Percentiles rank a stretch among this genome's conserved stretches.
These are phyloP conservation scores for Aurelia sp. DNA, from an alignment of 30 jellyfish, hydroid and myxozoan genomes.

Conservation along the genomic window DNA sequence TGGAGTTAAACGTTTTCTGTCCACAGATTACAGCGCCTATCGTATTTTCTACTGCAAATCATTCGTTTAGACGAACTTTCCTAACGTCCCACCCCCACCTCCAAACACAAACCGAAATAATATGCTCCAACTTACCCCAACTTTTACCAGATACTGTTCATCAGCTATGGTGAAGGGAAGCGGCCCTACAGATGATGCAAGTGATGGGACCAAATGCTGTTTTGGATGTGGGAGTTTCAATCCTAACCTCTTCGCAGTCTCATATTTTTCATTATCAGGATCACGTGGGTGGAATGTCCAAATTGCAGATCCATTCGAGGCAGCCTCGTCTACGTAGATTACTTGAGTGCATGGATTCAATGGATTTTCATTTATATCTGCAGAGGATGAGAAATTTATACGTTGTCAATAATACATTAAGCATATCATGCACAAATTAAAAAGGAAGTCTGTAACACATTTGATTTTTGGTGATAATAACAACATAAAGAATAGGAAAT, in stretches of 20 bases:
- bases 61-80: not conserved
- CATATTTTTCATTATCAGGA: constrained; percentile 78
- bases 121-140: constrained; percentile 37
- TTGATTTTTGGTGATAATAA: no score
- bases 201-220: constrained; percentile 20
- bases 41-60: no score
- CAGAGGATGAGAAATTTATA: not conserved
- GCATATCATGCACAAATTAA: no score
- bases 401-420: no score
- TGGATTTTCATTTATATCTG: constrained; percentile 68
- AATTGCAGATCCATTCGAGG: constrained; percentile 52
- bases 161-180: constrained; percentile 59
- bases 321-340: constrained; percentile 61
- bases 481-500: no score
- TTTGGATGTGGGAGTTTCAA: constrained; percentile 26
- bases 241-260: constrained; percentile 27
- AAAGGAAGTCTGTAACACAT: no score
- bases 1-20: no score
- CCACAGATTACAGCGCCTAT: no score
- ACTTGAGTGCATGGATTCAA: constrained; percentile 52
- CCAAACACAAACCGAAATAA: not conserved
- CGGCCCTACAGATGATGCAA: constrained; percentile 6
- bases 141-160: constrained; percentile 36
- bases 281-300: constrained; percentile 54
- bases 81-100: not conserved